Base-by-base conservation (phyloP, 1,140 invertebrate genomes). In the Panagrolaimus sp. region DNA sequence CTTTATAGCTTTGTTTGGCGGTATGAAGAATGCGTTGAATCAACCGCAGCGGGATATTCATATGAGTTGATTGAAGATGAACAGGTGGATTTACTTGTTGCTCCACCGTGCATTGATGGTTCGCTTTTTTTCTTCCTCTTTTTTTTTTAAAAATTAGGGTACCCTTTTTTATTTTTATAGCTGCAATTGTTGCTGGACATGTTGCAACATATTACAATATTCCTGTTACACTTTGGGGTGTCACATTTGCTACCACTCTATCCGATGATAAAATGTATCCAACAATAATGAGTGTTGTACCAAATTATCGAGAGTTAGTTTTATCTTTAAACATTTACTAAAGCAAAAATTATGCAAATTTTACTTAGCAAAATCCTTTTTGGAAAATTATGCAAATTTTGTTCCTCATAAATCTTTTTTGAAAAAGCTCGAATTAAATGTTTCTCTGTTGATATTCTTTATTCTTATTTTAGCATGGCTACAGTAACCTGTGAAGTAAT, bases 171-270 rank as follows among this genome's bases (percentile, higher is more conserved):
- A 48, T 24, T 10, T 12, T 44, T 68, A 65, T 17, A 72, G 71
- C 67, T 17, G 71, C 71, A 7, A 48, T 67, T 26, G 45, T 69
- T 10, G 67, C 43, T n/a, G 71, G 28, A 58, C 58, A 70, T 47
- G 67, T 72, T 44, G 71, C 65, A 44, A 63, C 46, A 3, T 79
- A 68, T 64, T 71, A 73, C 43, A 76, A 78, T 52, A 66, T 74
- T 17, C 76, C 76, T 0, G 55, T 78, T 5, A 48, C 72, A 5
- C 43, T 78, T 6, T 78, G 76, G 76, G 76, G 76, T 17, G 65
- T 73, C 0, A 68, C 67, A 21, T 73, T 73, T 48, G 68, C 55
- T 45, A 52, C 73, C 5, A 55, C 58, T 65, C 48, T 75, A 43
- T 15, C 69, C 1, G 47, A 75, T 58, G 38, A 46, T 12, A 26